phyloP scores from a whole-genome alignment of 2,888 invertebrate genomes.

The Diaprepes abbreviatus region DNA sequence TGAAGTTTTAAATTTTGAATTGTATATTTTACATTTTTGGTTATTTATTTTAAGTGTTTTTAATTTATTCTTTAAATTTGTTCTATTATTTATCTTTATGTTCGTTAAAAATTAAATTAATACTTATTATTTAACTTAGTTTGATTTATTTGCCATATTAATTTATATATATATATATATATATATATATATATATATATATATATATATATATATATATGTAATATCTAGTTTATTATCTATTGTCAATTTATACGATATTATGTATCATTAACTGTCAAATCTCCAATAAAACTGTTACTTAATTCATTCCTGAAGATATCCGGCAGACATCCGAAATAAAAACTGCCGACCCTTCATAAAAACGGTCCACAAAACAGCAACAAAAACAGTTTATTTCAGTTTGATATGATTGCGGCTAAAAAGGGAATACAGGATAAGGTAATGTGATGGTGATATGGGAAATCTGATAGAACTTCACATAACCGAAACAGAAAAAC shows the following conservation, averaged over 20 bases:
- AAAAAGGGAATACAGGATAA: slow-evolving; percentile 49
- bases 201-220: no score
- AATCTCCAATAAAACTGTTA: not conserved
- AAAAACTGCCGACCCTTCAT: slow-evolving; percentile 22
- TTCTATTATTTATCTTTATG: no score
- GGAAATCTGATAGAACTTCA: slow-evolving; percentile 58
- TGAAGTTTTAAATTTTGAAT: no score
- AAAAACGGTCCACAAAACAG: slow-evolving; percentile 32
- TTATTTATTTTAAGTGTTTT: no score
- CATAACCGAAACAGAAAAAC: slow-evolving; percentile 52
- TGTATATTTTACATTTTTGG: no score
- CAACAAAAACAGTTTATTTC: slow-evolving; percentile 42
- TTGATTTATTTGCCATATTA: no score
- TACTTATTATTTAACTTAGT: no score
- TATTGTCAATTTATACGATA: no score
- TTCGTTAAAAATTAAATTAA: no score
- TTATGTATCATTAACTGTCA: slow-evolving; percentile 16
- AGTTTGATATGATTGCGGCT: slow-evolving; percentile 50
- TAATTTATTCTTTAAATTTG: no score
- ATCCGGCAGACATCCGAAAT: slow-evolving; percentile 16
- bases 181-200: no score
- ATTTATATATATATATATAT: no score
- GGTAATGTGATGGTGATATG: slow-evolving; percentile 62
- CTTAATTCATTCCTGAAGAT: slow-evolving; percentile 19
- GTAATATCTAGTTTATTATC: not conserved